phyloP scores from a whole-genome alignment of 2,888 invertebrate species.

The Hypselothyrea guttata region DNA sequence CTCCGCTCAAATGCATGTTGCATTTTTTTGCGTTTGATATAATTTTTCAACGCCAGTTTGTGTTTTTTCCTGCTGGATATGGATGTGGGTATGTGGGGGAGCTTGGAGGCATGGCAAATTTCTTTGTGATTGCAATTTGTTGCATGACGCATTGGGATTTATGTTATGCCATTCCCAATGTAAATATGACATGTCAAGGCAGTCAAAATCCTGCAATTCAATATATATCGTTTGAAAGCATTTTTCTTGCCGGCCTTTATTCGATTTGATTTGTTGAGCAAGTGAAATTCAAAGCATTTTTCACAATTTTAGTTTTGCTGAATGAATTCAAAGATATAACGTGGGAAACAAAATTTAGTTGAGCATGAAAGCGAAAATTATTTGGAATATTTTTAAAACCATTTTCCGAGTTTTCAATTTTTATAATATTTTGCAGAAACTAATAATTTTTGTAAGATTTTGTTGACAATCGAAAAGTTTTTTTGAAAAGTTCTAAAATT shows the following conservation, averaged over 20 bases:
- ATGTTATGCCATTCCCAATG: slow-evolving; percentile 9
- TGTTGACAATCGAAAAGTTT: too few species aligned
- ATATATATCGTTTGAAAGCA: background rate
- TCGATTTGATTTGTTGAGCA: background rate
- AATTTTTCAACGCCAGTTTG: slow-evolving; percentile 51
- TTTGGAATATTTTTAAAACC: too few species aligned
- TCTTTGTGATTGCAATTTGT: slow-evolving; percentile 45
- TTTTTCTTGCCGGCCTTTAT: background rate
- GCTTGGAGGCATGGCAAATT: slow-evolving; percentile 36
- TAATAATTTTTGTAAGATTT: too few species aligned
- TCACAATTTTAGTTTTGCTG: background rate
- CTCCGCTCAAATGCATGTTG: slow-evolving; percentile 21
- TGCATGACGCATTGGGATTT: slow-evolving; percentile 62
- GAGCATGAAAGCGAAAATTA: background rate
- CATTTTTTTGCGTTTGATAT: slow-evolving; percentile 29
- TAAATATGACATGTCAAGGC: slow-evolving; percentile 3
- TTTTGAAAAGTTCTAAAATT: too few species aligned
- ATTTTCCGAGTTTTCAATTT: too few species aligned
- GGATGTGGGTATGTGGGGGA: slow-evolving; percentile 4
- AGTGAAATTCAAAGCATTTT: slow-evolving; percentile 1
- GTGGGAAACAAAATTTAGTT: background rate
- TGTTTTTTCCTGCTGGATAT: slow-evolving; percentile 29
- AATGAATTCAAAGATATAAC: too few species aligned
- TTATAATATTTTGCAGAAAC: too few species aligned
- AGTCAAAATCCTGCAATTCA: background rate